Percentiles rank a stretch among this genome's conserved stretches.
phyloP scores from a whole-genome alignment of 1,140 invertebrate genomes.

The Caenorhabditis briggsae region DNA sequence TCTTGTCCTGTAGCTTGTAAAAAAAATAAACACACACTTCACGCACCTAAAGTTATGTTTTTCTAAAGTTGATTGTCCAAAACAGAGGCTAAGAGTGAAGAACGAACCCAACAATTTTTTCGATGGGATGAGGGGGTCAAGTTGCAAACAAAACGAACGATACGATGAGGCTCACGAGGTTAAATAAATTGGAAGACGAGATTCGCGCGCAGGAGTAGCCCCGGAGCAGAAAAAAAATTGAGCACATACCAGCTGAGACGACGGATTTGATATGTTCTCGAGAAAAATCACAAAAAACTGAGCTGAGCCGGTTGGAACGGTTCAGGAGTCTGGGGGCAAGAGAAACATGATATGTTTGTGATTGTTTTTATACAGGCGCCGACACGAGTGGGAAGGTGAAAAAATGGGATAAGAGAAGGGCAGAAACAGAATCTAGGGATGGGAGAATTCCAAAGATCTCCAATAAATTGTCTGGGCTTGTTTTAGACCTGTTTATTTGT shows the following conservation, averaged over 20 bases:
- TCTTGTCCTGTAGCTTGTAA: background rate
- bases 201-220: background rate
- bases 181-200: constrained; percentile 46
- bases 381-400: background rate
- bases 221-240: constrained; percentile 3
- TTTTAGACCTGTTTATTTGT: background rate
- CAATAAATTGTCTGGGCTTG: no score
- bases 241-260: constrained; percentile 24
- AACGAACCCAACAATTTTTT: constrained; percentile 33
- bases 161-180: constrained; percentile 54
- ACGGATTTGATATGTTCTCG: background rate
- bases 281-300: constrained; percentile 30
- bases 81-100: background rate
- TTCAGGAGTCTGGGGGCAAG: constrained; percentile 3
- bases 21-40: constrained; percentile 23
- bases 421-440: background rate
- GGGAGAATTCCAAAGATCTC: no score
- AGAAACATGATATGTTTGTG: constrained; percentile 42
- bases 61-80: background rate
- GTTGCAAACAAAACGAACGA: constrained; percentile 54
- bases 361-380: constrained; percentile 1
- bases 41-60: constrained; percentile 7
- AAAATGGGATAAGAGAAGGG: background rate
- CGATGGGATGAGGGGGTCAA: constrained; percentile 14
- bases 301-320: constrained; percentile 38